A percentile compares a stretch with the other conserved stretches of the same genome.
Conservation (phyloP, 2,888 invertebrate species). For the Perizoma flavofasciatum region DNA sequence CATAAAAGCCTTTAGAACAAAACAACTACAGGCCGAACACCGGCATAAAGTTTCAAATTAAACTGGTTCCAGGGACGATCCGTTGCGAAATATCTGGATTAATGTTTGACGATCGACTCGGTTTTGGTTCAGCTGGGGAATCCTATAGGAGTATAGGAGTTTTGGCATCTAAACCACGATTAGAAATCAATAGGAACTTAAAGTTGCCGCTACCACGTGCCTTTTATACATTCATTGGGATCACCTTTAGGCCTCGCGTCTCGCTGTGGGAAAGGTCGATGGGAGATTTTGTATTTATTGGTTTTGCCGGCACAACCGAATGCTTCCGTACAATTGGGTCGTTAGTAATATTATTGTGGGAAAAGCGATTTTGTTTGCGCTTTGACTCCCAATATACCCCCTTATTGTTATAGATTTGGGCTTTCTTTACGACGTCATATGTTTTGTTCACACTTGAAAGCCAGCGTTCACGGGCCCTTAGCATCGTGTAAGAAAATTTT, state of each 20-base stretch:
- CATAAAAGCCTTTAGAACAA: conserved; percentile 38
- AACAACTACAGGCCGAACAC: conserved; percentile 54
- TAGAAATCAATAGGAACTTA: conserved; percentile 60
- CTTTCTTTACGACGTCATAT: conserved; percentile 69
- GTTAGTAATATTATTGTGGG: conserved; percentile 82
- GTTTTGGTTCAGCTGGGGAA: conserved; percentile 39
- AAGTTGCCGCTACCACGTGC: conserved; percentile 62
- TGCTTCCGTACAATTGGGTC: conserved; percentile 80
- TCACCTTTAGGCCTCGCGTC: conserved; percentile 47
- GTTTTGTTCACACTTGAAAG: conserved; percentile 67
- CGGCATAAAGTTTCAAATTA: conserved; percentile 51
- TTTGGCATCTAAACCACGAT: conserved; percentile 62
- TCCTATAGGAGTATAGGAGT: conserved; percentile 59
- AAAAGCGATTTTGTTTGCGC: conserved; percentile 80
- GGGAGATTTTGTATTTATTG: conserved; percentile 80
- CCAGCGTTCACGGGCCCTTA: conserved; percentile 62
- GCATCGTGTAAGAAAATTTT: conserved; percentile 59
- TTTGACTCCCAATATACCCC: conserved; percentile 77
- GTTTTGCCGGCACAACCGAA: conserved; percentile 73
- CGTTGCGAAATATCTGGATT: conserved; percentile 51
- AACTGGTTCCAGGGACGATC: conserved; percentile 52
- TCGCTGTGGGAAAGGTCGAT: conserved; percentile 65
- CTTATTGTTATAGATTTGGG: conserved; percentile 77
- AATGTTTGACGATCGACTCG: conserved; percentile 62
- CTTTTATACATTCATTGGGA: conserved; percentile 69